phyloP scores from a whole-genome alignment of 2,888 invertebrate genomes.

The Blastobasis adustella region DNA sequence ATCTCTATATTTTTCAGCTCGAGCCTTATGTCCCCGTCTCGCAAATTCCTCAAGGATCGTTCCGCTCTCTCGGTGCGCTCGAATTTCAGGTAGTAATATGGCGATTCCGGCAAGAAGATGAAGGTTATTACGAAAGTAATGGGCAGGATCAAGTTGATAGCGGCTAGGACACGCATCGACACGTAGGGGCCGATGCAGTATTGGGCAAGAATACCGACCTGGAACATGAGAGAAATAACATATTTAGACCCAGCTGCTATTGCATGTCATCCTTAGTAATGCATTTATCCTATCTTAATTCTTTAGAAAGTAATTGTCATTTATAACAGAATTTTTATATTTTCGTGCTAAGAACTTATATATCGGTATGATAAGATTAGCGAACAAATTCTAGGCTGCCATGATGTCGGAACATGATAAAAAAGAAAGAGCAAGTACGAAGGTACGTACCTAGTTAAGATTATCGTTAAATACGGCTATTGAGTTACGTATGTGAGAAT shows the following conservation, averaged over 20 bases:
- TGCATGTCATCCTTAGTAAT: too few relatives aligned
- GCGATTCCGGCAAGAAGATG: constrained; percentile 81
- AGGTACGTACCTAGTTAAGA: too few relatives aligned
- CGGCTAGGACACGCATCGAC: constrained; percentile 68
- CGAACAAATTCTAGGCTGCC: too few relatives aligned
- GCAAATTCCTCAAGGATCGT: constrained; percentile 72
- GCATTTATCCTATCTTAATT: neutral
- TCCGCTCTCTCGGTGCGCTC: constrained; percentile 72
- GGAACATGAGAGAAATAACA: constrained; percentile 29
- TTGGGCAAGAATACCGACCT: constrained; percentile 76
- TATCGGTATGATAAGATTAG: too few relatives aligned
- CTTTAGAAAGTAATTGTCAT: neutral
- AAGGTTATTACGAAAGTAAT: constrained; percentile 72
- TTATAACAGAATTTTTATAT: too few relatives aligned
- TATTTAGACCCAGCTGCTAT: too few relatives aligned
- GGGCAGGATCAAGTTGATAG: constrained; percentile 73
- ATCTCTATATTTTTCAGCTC: constrained; percentile 73
- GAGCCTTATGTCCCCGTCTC: constrained; percentile 71
- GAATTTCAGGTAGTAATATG: constrained; percentile 72
- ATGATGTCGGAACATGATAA: too few relatives aligned
- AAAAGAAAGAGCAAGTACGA: too few relatives aligned
- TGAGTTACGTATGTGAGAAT: too few relatives aligned
- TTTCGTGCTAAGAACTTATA: too few relatives aligned
- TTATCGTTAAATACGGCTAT: too few relatives aligned
- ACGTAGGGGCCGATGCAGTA: constrained; percentile 77